Evolutionary conservation across 2,113 vertebrate species (phyloP), one percentile per base, ranked within the genome.

Genomic region (Myxocyprinus asiaticus): DNA sequence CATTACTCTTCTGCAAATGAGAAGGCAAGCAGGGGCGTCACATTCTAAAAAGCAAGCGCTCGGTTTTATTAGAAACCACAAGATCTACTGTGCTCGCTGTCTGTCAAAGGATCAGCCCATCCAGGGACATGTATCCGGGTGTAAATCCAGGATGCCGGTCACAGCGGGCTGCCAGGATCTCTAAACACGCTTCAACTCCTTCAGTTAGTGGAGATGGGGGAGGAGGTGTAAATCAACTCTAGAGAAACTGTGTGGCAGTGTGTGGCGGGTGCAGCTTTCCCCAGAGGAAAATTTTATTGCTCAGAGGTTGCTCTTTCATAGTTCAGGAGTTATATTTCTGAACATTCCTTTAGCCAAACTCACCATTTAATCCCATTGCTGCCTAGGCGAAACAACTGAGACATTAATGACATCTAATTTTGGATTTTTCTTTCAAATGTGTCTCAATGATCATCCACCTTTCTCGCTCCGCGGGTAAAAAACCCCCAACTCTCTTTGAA

Each of bases 401-500:
- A 33, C 22, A 33, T 33, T 33, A 33, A 33, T 33, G 22, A 33
- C 3, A 33, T 3, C 22, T 33, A 33, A 33, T 33, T 33, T 33
- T 33, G 1, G 22, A 33, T 33, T 33, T 33, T 3, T 33, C 22
- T 33, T 33, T 33, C 22, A 1, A 1, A 33, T 33, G 22, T 33
- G 3, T 33, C 22, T 33, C 22, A 33, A 33, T 33, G 22, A 33
- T 33, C 22, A 33, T 33, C 22, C 22, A 33, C 3, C 22, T 33
- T 33, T 85, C 88, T 90, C 91, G 86, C 84, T 88, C 75, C 84
- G 84, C 80, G 69, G 15, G 82, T 90, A 84, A 68, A 93, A 94
- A 94, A 93, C 90, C 95, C 92, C 86, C 78, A 87, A 33, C 22
- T 33, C 22, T 86, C 88, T 65, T 77, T 84, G 76, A 91, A 88